These are phyloP conservation scores for Corythoichthys haematopterus DNA, from an alignment of 2,113 vertebrate genomes.

Conservation along the genomic window DNA sequence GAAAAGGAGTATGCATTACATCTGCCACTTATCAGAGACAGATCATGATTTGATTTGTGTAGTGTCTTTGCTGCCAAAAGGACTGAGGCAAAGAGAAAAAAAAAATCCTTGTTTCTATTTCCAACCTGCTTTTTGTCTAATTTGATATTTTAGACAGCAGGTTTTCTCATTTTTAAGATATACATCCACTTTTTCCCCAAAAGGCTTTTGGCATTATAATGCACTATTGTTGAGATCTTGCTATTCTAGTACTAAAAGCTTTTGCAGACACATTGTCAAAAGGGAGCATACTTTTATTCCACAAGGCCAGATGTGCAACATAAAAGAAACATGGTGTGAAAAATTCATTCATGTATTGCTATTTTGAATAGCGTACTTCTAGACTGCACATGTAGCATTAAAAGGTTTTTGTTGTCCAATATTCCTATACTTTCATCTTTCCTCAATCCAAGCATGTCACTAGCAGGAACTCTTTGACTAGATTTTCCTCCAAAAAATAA, in stretches of 20 bases:
- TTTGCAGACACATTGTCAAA: slow-evolving; percentile 21
- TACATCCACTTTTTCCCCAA: slow-evolving; percentile 15
- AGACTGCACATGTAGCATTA: slow-evolving; percentile 40
- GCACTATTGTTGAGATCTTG: slow-evolving; percentile 21
- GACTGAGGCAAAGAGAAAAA: slow-evolving; percentile 12
- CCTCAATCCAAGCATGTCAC: slow-evolving; percentile 4
- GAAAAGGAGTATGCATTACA: slow-evolving; percentile 46
- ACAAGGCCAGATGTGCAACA: slow-evolving; percentile 2
- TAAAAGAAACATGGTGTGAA: slow-evolving; percentile 28
- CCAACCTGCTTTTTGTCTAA: slow-evolving; percentile 5
- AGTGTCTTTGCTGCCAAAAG: slow-evolving; percentile 38
- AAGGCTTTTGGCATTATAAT: slow-evolving; percentile 14
- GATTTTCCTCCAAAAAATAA: neutral
- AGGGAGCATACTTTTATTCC: slow-evolving; percentile 13
- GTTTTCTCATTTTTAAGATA: slow-evolving; percentile 13
- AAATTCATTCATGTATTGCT: slow-evolving; percentile 41
- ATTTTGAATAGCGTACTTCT: slow-evolving; percentile 11
- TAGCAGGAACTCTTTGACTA: slow-evolving; percentile 13
- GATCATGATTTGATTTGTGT: slow-evolving; percentile 40
- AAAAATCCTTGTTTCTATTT: slow-evolving; percentile 2
- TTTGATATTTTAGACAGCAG: slow-evolving; percentile 10
- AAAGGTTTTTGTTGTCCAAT: slow-evolving; percentile 64
- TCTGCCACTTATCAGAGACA: slow-evolving; percentile 47
- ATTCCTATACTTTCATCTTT: neutral
- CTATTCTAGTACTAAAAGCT: slow-evolving; percentile 51